Conservation (phyloP, 2,113 vertebrate species). For the Tachysurus fulvidraco region DNA sequence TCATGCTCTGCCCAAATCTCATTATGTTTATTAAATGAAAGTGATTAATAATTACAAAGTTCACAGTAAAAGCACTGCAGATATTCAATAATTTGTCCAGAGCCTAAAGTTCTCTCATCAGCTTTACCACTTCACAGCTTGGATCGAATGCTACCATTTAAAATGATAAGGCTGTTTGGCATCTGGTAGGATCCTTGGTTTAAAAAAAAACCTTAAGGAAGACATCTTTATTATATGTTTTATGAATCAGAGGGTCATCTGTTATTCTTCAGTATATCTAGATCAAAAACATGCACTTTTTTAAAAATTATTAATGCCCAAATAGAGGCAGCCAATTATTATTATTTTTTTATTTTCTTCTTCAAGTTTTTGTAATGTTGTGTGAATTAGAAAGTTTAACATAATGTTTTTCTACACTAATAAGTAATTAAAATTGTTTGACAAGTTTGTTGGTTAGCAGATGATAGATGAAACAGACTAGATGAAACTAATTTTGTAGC, state of each 20-base stretch:
- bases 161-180: background rate
- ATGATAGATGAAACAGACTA: background rate
- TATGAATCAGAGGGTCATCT: slow-evolving; percentile 17
- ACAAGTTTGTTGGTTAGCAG: background rate
- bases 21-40: background rate
- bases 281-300: background rate
- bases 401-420: background rate
- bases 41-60: background rate
- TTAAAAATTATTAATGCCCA: background rate
- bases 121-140: background rate
- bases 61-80: background rate
- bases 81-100: background rate
- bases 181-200: background rate
- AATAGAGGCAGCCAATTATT: background rate
- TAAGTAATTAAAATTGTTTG: background rate
- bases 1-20: slow-evolving; percentile 24
- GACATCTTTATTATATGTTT: background rate
- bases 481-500: background rate
- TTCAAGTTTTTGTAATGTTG: background rate
- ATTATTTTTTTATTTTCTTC: background rate
- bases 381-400: background rate
- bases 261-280: slow-evolving; percentile 39
- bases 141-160: background rate
- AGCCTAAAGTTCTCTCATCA: background rate
- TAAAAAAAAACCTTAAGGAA: background rate